Evolutionary conservation across 2,113 vertebrate genomes (phyloP), one percentile per base, ranked within the genome.

Genomic region (Xiphophorus couchianus): DNA sequence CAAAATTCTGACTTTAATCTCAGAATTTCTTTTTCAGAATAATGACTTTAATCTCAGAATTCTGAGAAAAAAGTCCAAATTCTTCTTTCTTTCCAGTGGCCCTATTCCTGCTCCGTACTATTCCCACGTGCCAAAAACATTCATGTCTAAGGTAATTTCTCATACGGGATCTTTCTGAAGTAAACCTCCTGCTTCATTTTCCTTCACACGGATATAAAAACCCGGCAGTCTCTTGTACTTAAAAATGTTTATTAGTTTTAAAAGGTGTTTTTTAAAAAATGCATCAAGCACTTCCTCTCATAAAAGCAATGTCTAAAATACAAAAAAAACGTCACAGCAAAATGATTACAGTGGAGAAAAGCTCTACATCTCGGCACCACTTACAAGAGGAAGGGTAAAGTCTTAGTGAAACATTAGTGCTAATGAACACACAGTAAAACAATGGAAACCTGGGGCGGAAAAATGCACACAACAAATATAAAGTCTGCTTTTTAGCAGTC

Each of bases 231-330:
- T 78, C 9, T 48, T 66, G 54, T 88, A 85, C 64, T 82, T 81
- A 97, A 98, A 98, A 96, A 86, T 67, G 90, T 97, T 97, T 98
- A 98, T 97, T 98, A 94, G 37, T 73, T 90, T 95, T 96, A 96
- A 95, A 96, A 96, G 96, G 95, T 67, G 14, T 96, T 95, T 96
- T 95, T 94, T 2, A 48, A 96, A 96, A 97, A 97, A 79, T 80
- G 96, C 95, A 96, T 95, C 93, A 94, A 98, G 94, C 95, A 96
- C 95, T 96, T 97, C 95, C 92, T 93, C 95, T 96, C 95, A 96
- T 95, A 96, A 97, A 93, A 96, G 93, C 76, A 81, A 95, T 89
- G 96, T 94, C 95, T 95, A 95, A 97, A 96, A 96, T 95, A 94
- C 95, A 78, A 96, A 94, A 94, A 58, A 97, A 95, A 93, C 94